Base-by-base conservation (phyloP, 2,113 vertebrate species). In the Nematolebias whitei region DNA sequence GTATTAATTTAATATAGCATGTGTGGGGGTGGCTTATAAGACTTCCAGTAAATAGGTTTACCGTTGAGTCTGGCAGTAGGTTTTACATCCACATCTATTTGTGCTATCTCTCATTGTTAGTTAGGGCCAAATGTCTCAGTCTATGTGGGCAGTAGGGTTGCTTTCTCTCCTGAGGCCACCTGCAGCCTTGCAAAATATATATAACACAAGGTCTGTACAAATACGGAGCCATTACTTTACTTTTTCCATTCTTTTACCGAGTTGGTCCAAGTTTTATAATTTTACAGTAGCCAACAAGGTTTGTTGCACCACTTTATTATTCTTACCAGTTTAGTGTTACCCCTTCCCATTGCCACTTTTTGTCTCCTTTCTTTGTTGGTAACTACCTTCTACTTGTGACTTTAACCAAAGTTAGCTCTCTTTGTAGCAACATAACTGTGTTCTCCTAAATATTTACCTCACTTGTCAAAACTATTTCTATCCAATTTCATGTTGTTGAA, bases 401-500 rank as follows among this genome's bases (percentile, higher is more conserved):
- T 73, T 58, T 41, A 2, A 51, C 60, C 51, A 20, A 2, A 22
- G 24, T 29, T 38, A 55, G 5, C 38, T 56, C 40, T 68, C 18
- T 45, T 68, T 73, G 44, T 55, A 39, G 45, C 68, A 22, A 19
- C 41, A 47, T 49, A 57, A 41, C 39, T 40, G 41, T 14, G 7
- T 55, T 78, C 70, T 64, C 7, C 55, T 63, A 47, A 48, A 61
- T 69, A 71, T 82, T 75, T 68, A 77, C 79, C 79, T 80, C 60
- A 70, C 76, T 67, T 57, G 44, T 82, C 76, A 70, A 82, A 88
- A 78, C 76, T 76, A 49, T 77, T 63, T 80, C 57, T 35, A 57
- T 78, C 70, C 76, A 78, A 72, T 90, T 87, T 66, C 45, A 63
- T 64, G 68, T 58, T 61, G 72, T 75, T 51, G 66, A 57, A 82